Evolutionary conservation across 2,797 vertebrate genomes (phyloP), one percentile per base, ranked within the genome.

Genomic region (Thaleichthys pacificus): DNA sequence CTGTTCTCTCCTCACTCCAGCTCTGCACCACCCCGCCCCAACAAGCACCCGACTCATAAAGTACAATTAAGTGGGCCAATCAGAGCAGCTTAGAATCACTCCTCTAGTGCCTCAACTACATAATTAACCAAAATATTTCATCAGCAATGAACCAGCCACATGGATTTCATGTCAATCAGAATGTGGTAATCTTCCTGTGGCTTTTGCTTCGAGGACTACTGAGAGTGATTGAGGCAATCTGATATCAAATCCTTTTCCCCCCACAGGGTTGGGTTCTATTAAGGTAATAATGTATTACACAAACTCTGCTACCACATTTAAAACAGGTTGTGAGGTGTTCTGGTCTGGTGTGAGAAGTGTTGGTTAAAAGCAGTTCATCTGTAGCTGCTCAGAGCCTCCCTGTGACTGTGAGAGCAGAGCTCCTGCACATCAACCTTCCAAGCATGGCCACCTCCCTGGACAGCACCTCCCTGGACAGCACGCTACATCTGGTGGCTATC

Each of bases 121-220:
- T 92, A 92, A 94, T 93, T 92, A 93, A 93, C 91, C 91, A 92
- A 93, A 93, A 93, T 92, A 93, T 90, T 92, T 91, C 91, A 92
- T 93, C 91, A 91, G 88, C 82, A 74, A 81, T 80, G 83, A 90
- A 86, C 87, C 89, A 87, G 88, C 84, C 87, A 72, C 80, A 70
- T 81, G 89, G 88, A 91, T 92, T 91, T 90, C 83, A 87, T 85
- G 89, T 89, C 91, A 87, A 85, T 91, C 88, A 83, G 77, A 82
- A 86, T 80, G 85, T 85, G 83, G 78, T 89, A 89, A 91, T 91
- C 91, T 88, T 77, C 87, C 71, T 80, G 79, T 89, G 90, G 91
- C 90, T 92, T 88, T 90, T 89, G 82, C 86, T 83, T 86, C 78
- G 75, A 92, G 89, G 81, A 88, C 82, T 90, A 86, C 87, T 89